Conservation (phyloP, 2,113 vertebrate species). For the Papio anubis region DNA sequence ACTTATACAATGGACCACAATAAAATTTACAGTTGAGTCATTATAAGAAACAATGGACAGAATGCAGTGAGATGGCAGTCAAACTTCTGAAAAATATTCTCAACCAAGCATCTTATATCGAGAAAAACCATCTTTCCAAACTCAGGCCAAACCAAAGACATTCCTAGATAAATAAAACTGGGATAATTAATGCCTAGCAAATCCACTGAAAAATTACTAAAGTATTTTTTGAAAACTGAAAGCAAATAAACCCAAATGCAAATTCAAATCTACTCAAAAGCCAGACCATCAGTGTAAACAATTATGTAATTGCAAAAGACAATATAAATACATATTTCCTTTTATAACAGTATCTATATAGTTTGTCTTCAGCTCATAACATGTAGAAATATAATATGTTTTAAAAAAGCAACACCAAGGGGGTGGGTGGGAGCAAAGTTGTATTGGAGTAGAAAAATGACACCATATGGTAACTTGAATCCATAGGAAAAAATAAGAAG, state of each 20-base stretch:
- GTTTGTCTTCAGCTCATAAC: not conserved
- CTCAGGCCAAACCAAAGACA: not conserved
- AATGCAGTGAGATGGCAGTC: not conserved
- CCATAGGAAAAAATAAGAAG: not conserved
- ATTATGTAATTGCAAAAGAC: not conserved
- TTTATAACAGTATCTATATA: not conserved
- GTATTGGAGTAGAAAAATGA: not conserved
- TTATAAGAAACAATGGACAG: not conserved
- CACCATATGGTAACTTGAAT: not conserved
- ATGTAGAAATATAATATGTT: not conserved
- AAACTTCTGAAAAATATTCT: not conserved
- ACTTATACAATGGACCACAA: not conserved
- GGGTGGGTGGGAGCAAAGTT: not conserved
- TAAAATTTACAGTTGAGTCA: not conserved
- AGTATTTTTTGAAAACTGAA: not conserved
- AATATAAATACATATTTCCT: not conserved
- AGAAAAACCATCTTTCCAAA: not conserved
- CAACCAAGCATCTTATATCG: not conserved
- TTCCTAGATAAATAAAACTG: not conserved
- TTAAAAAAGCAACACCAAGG: not conserved
- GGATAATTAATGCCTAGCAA: not conserved
- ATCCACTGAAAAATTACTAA: not conserved
- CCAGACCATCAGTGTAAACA: not conserved
- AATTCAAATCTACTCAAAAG: not conserved
- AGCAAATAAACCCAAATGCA: not conserved